Evolutionary conservation across 1,140 invertebrate species (phyloP).

Genomic region (Pomacea maculata): DNA sequence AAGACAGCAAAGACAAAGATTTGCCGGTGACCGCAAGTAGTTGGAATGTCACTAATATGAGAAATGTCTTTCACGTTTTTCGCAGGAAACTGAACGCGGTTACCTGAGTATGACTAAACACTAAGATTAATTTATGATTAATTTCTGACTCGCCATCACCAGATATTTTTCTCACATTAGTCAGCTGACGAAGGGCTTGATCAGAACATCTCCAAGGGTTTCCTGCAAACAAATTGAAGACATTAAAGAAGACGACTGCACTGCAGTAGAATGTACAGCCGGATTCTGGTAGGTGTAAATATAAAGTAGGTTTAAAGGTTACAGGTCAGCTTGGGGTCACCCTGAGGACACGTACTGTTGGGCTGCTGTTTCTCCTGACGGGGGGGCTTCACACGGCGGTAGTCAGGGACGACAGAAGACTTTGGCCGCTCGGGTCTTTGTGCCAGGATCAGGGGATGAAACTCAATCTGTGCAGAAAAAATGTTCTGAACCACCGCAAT

Average conservation of each 20-base stretch:
- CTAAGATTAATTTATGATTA: too few relatives aligned
- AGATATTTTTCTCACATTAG: conserved; percentile 14
- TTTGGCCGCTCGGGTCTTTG: neutral
- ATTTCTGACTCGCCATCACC: too few relatives aligned
- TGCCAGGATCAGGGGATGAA: conserved; percentile 26
- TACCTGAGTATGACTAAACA: too few relatives aligned
- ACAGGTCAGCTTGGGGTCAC: neutral
- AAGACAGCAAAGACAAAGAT: too few relatives aligned
- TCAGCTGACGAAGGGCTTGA: conserved; percentile 19
- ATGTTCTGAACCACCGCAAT: too few relatives aligned
- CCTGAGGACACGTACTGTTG: conserved; percentile 8
- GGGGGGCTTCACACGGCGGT: conserved; percentile 24
- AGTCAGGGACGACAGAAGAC: conserved; percentile 12
- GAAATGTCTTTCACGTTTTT: too few relatives aligned
- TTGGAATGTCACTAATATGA: neutral
- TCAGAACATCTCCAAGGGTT: conserved; percentile 18
- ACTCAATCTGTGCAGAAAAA: conserved; percentile 21
- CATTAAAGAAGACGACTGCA: too few relatives aligned
- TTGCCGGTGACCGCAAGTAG: too few relatives aligned
- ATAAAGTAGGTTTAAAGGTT: neutral
- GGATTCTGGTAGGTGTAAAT: neutral
- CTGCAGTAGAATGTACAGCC: neutral
- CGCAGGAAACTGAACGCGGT: too few relatives aligned
- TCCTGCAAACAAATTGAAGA: conserved; percentile 10
- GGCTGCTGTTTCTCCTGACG: conserved; percentile 7